These are phyloP conservation scores for Tanytarsus gracilentus DNA, from an alignment of 2,888 invertebrate species.

Conservation along the genomic window DNA sequence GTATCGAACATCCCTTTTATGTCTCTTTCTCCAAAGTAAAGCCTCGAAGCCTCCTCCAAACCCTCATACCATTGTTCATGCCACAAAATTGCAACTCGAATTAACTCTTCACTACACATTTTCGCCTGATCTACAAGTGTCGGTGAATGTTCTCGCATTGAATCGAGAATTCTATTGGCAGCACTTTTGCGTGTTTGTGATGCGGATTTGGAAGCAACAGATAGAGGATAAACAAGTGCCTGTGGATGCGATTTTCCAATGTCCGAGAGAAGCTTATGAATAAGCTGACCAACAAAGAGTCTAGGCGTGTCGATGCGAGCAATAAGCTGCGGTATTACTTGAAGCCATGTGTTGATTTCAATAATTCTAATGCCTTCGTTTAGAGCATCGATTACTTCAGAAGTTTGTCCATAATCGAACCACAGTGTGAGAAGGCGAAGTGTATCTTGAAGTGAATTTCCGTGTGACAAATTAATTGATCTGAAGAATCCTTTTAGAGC, in stretches of 20 bases:
- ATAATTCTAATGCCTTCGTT: conserved; percentile 85
- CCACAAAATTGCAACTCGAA: conserved; percentile 97
- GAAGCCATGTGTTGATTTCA: conserved; percentile 97
- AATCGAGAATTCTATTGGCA: conserved; percentile 88
- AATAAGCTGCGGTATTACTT: conserved; percentile 97
- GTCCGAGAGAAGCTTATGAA: conserved; percentile 88
- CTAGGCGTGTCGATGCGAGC: conserved; percentile 94
- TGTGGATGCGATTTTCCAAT: conserved; percentile 98
- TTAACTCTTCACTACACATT: conserved; percentile 93
- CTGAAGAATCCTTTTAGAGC: conserved; percentile 94
- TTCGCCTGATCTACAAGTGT: conserved; percentile 90
- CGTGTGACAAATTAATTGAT: conserved; percentile 85
- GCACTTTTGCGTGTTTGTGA: conserved; percentile 76
- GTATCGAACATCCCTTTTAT: conserved; percentile 95
- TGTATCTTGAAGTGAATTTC: conserved; percentile 93
- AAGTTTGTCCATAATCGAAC: conserved; percentile 96
- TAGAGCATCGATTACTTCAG: conserved; percentile 88
- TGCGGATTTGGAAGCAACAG: conserved; percentile 93
- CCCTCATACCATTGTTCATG: conserved; percentile 99
- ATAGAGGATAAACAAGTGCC: conserved; percentile 93
- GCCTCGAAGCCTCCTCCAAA: conserved; percentile 81
- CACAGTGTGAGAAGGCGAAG: conserved; percentile 89
- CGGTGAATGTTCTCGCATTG: conserved; percentile 90
- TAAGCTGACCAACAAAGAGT: conserved; percentile 76
- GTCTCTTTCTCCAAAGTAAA: conserved; percentile 95